phyloP scores from a whole-genome alignment of 2,113 vertebrate genomes.

The Peromyscus polionotus region DNA sequence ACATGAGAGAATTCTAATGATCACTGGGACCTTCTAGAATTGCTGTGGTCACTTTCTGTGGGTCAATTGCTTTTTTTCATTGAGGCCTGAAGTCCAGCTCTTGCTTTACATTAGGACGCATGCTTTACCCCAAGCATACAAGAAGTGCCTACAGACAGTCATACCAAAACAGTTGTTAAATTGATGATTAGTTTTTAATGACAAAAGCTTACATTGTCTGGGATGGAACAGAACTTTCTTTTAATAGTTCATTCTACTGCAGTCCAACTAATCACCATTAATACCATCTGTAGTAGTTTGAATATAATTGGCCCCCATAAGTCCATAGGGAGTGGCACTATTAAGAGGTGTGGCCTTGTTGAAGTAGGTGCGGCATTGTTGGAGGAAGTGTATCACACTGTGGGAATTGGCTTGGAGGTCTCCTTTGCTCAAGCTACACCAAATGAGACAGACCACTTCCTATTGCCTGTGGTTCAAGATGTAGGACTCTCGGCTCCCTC shows the following conservation, averaged over 20 bases:
- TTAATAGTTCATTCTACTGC: slow-evolving; percentile 13
- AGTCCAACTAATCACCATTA: neutral
- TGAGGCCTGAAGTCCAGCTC: neutral
- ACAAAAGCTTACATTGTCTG: neutral
- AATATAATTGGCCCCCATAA: too few relatives aligned
- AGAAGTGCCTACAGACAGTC: neutral
- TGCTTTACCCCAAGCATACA: neutral
- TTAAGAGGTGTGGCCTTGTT: too few relatives aligned
- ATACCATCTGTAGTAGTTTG: neutral
- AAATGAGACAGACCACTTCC: too few relatives aligned
- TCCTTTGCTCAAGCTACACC: too few relatives aligned
- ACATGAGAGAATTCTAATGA: neutral
- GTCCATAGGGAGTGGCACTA: too few relatives aligned
- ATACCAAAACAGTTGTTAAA: neutral
- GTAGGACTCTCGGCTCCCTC: too few relatives aligned
- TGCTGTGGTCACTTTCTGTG: neutral
- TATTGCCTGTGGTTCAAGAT: too few relatives aligned
- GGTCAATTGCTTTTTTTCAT: neutral
- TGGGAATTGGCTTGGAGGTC: too few relatives aligned
- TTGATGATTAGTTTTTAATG: neutral
- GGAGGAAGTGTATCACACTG: too few relatives aligned
- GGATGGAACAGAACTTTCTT: neutral
- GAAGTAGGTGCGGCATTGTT: too few relatives aligned
- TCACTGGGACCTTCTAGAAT: neutral
- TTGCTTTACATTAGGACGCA: neutral